Conservation (phyloP, 2,113 vertebrate species). For the Bos javanicus region DNA sequence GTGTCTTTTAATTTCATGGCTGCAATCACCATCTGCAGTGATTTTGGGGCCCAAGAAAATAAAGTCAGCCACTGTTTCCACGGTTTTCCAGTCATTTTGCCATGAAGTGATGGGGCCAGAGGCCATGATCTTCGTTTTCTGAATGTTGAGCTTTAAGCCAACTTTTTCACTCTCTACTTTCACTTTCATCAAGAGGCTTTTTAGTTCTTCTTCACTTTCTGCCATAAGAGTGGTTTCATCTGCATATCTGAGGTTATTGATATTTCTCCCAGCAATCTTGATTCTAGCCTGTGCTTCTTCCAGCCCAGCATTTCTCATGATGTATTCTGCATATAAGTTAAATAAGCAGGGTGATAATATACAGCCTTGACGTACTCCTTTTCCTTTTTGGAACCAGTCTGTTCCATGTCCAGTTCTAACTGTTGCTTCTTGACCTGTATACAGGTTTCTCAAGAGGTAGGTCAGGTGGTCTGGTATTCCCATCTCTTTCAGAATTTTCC, state of each 20-base stretch:
- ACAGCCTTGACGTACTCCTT: rapidly evolving
- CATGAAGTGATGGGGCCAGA: neutral
- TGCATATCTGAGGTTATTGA: neutral
- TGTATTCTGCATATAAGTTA: neutral
- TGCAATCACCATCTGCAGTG: neutral
- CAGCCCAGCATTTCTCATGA: neutral
- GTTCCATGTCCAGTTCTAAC: neutral
- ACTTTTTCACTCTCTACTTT: neutral
- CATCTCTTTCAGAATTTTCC: neutral
- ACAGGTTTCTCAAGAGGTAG: neutral
- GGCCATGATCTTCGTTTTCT: neutral
- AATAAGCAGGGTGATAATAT: neutral
- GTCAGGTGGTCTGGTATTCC: neutral
- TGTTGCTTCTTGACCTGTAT: neutral
- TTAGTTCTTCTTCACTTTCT: neutral
- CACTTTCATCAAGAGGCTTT: neutral
- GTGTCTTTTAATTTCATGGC: neutral
- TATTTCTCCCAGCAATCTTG: neutral
- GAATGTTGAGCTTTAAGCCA: neutral
- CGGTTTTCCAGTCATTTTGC: rapidly evolving
- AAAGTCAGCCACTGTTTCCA: neutral
- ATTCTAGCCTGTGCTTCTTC: neutral
- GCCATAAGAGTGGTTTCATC: neutral
- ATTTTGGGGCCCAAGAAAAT: neutral
- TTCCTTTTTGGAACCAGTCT: neutral